These are phyloP conservation scores for Bombus confusus DNA, from an alignment of 1,140 invertebrate genomes.

Conservation along the genomic window DNA sequence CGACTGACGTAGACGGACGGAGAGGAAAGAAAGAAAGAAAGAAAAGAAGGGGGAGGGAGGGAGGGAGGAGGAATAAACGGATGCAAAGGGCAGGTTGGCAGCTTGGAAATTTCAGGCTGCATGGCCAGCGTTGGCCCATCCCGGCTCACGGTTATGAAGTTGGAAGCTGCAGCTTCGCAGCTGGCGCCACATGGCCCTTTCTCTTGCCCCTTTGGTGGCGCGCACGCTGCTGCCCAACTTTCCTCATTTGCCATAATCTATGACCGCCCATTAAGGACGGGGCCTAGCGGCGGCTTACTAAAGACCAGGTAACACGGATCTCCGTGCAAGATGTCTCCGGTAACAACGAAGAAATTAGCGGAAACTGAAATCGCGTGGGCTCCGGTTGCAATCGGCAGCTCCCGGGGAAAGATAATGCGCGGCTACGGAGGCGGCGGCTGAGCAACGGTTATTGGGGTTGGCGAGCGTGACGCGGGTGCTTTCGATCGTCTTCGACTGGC, in stretches of 20 bases:
- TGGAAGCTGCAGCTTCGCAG: constrained; percentile 67
- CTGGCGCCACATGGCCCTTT: constrained; percentile 74
- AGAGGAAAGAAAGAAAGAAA: background rate
- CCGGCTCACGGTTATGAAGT: constrained; percentile 73
- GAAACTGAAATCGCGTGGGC: constrained; percentile 52
- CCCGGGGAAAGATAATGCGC: constrained; percentile 1
- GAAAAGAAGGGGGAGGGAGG: too few species aligned
- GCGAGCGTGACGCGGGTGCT: background rate
- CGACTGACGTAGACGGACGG: background rate
- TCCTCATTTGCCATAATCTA: constrained; percentile 79
- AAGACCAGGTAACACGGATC: constrained; percentile 71
- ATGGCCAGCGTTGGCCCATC: constrained; percentile 59
- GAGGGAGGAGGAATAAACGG: constrained; percentile 15
- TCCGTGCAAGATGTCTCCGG: constrained; percentile 71
- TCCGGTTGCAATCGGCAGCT: constrained; percentile 41
- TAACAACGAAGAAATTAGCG: constrained; percentile 73
- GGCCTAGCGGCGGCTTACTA: constrained; percentile 63
- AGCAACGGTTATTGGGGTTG: background rate
- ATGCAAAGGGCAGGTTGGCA: constrained; percentile 39
- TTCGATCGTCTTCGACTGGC: background rate
- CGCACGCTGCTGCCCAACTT: constrained; percentile 67
- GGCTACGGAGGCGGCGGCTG: too few species aligned
- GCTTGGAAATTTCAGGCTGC: constrained; percentile 58
- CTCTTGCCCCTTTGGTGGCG: constrained; percentile 20
- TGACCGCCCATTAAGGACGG: constrained; percentile 75